A percentile compares a stretch with the other conserved stretches of the same genome.
Conservation (phyloP, 1,140 invertebrate species). For the Sitodiplosis mosellana region DNA sequence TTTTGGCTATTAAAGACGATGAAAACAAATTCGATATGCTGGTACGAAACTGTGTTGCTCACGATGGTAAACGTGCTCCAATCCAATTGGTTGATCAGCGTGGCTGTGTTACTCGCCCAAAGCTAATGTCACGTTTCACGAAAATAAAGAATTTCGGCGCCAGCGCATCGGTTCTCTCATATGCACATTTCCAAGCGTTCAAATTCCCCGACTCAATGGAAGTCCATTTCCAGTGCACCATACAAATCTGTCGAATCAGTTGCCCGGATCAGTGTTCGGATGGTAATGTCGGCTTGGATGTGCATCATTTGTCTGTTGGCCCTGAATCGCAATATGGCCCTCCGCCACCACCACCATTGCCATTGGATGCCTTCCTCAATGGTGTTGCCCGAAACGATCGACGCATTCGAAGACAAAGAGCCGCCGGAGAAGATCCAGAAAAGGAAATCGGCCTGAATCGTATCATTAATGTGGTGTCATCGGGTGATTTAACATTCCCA, state of each 20-base stretch:
- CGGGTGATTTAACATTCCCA: slow-evolving; percentile 65
- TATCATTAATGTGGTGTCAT: slow-evolving; percentile 68
- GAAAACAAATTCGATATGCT: slow-evolving; percentile 93
- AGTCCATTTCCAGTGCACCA: slow-evolving; percentile 90
- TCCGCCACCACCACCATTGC: slow-evolving; percentile 39
- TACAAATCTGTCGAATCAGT: slow-evolving; percentile 83
- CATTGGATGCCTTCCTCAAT: slow-evolving; percentile 22
- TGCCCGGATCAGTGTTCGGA: slow-evolving; percentile 79
- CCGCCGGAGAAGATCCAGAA: slow-evolving; percentile 31
- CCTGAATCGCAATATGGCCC: slow-evolving; percentile 49
- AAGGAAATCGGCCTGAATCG: slow-evolving; percentile 67
- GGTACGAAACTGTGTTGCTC: slow-evolving; percentile 83
- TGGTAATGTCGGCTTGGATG: slow-evolving; percentile 28
- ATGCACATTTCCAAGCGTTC: slow-evolving; percentile 87
- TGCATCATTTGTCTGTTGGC: slow-evolving; percentile 28
- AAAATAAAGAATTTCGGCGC: slow-evolving; percentile 92
- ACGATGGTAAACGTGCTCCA: slow-evolving; percentile 84
- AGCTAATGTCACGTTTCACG: slow-evolving; percentile 83
- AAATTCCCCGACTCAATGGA: slow-evolving; percentile 95
- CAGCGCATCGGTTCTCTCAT: slow-evolving; percentile 76
- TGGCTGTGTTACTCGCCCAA: slow-evolving; percentile 78
- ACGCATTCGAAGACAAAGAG: slow-evolving; percentile 39
- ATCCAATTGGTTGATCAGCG: slow-evolving; percentile 86
- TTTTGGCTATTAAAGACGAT: slow-evolving; percentile 86
- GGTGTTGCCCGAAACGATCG: slow-evolving; percentile 47